These are phyloP conservation scores for Chelmon rostratus DNA, from an alignment of 2,797 vertebrate species.

Conservation along the genomic window DNA sequence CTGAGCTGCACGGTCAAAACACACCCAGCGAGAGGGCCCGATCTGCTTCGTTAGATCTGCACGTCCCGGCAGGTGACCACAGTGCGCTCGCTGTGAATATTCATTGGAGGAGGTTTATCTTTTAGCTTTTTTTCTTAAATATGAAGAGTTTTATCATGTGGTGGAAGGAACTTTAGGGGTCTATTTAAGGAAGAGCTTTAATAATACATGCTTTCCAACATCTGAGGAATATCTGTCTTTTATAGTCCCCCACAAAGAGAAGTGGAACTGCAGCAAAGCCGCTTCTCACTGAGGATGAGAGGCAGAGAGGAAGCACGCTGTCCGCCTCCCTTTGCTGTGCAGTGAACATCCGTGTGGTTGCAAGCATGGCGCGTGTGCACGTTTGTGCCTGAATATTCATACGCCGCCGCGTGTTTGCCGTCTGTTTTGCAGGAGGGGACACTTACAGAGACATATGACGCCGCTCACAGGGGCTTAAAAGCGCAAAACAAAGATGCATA, in stretches of 20 bases:
- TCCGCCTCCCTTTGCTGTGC: conserved; percentile 6
- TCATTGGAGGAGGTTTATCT: conserved; percentile 32
- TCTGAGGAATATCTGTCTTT: conserved; percentile 67
- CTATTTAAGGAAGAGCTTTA: conserved; percentile 54
- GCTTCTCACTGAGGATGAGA: conserved; percentile 39
- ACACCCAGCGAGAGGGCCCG: conserved; percentile 13
- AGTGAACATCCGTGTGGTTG: conserved; percentile 3
- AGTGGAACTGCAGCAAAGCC: conserved; percentile 42
- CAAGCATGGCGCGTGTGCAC: conserved; percentile 3
- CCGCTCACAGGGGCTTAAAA: conserved; percentile 28
- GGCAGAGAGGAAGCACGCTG: conserved; percentile 16
- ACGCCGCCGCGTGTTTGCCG: conserved; percentile 17
- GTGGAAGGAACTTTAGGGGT: conserved; percentile 17
- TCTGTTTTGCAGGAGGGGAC: conserved; percentile 40
- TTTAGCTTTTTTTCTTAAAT: background rate
- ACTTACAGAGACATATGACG: conserved; percentile 33
- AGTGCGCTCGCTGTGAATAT: conserved; percentile 25
- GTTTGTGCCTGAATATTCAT: conserved; percentile 58
- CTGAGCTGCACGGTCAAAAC: conserved; percentile 28
- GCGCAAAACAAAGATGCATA: conserved; percentile 18
- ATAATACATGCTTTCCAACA: conserved; percentile 68
- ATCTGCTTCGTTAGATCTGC: conserved; percentile 17
- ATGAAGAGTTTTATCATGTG: conserved; percentile 25
- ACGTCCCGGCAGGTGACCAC: conserved; percentile 32
- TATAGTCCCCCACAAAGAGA: conserved; percentile 55